These are phyloP conservation scores for Gephyroberyx darwinii DNA, from an alignment of 2,797 vertebrate genomes.

Conservation along the genomic window DNA sequence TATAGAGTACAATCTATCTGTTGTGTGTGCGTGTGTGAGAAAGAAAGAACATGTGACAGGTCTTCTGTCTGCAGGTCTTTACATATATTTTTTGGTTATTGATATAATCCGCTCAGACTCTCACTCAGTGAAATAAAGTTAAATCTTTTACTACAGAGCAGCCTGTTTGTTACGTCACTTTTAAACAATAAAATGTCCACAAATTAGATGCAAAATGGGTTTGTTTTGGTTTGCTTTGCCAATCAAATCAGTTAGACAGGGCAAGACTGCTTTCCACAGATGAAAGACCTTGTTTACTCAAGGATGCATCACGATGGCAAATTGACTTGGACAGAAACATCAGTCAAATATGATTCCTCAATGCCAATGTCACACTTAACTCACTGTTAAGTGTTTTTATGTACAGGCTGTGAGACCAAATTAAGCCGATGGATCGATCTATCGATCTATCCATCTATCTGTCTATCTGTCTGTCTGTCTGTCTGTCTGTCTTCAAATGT, in stretches of 20 bases:
- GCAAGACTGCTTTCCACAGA: slow-evolving; percentile 18
- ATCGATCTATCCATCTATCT: no score
- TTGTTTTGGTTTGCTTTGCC: slow-evolving; percentile 59
- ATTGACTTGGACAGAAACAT: slow-evolving; percentile 19
- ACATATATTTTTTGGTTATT: not conserved
- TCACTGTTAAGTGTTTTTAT: no score
- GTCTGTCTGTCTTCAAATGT: no score
- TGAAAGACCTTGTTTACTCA: slow-evolving; percentile 48
- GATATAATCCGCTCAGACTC: not conserved
- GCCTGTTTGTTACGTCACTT: not conserved
- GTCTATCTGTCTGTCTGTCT: no score
- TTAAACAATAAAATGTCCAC: slow-evolving; percentile 23
- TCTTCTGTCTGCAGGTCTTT: not conserved
- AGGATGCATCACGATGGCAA: slow-evolving; percentile 40
- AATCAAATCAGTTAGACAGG: slow-evolving; percentile 62
- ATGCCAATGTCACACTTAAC: no score
- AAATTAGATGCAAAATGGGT: slow-evolving; percentile 59
- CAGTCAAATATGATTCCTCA: slow-evolving; percentile 38
- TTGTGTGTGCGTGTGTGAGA: no score
- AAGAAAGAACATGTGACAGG: not conserved
- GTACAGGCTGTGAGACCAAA: no score
- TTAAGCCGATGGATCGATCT: no score
- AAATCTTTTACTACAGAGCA: not conserved
- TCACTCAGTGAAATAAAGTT: not conserved
- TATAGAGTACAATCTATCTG: no score